These are phyloP conservation scores for Cydia amplana DNA, from an alignment of 1,140 invertebrate genomes.

Conservation along the genomic window DNA sequence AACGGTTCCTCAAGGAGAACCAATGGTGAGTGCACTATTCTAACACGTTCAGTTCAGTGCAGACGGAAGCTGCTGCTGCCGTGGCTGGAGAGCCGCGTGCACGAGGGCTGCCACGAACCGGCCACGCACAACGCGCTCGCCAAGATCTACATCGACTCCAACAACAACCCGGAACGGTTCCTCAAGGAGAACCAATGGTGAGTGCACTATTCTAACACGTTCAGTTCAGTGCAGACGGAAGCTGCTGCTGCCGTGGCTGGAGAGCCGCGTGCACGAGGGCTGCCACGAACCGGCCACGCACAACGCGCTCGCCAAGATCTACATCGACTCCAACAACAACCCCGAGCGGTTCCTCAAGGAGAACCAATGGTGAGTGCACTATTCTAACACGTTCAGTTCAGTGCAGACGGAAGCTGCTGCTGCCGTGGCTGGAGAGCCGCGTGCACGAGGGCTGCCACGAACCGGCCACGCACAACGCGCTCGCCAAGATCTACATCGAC, in stretches of 20 bases:
- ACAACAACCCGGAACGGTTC: slow-evolving; percentile 99
- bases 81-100: slow-evolving; percentile 98
- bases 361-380: slow-evolving; percentile 82
- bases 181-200: slow-evolving; percentile 90
- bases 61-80: slow-evolving; percentile 94
- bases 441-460: slow-evolving; percentile 98
- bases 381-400: too few species aligned
- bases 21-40: slow-evolving; percentile 81
- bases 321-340: slow-evolving; percentile 99
- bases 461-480: slow-evolving; percentile 98
- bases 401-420: slow-evolving; percentile 92
- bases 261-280: slow-evolving; percentile 97
- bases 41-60: too few species aligned
- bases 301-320: slow-evolving; percentile 99
- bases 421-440: slow-evolving; percentile 98
- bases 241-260: slow-evolving; percentile 96
- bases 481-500: slow-evolving; percentile 99
- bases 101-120: slow-evolving; percentile 97
- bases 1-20: slow-evolving; percentile 95
- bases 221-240: too few species aligned
- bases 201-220: too few species aligned
- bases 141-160: slow-evolving; percentile 99
- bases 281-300: slow-evolving; percentile 98
- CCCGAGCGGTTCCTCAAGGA: slow-evolving; percentile 98
- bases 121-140: slow-evolving; percentile 99